Base-by-base conservation (phyloP, 1,140 invertebrate genomes). In the Druon quercuslanigerum region DNA sequence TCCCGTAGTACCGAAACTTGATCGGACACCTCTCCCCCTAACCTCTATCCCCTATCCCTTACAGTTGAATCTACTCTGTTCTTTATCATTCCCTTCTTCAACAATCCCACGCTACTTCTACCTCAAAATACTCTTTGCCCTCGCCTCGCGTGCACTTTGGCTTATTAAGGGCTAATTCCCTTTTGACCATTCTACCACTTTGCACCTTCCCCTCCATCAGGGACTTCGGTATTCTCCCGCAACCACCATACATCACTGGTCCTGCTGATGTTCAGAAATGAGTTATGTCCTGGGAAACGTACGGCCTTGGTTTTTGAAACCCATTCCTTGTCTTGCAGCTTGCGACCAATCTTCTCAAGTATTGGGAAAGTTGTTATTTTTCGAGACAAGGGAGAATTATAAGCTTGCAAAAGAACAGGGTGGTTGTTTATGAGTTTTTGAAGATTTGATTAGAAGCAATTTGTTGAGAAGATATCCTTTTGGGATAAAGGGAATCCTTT, bases 61-160 rank as follows among this genome's bases (percentile, higher is more conserved):
- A 66, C 25, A 40, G 14, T 25, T 2, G 13, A 40, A 66, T 40
- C 57, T 66, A 66, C 57, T 33, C 6, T 40, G 13, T 66, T 66
- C 60, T 40, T n/a, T 79, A 82, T 82, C 78, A 75, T 77, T 72
- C 80, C 78, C 73, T 76, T 75, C 75, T 80, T 76, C 73, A 72
- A 75, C 73, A 74, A 74, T 75, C 75, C 77, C 25, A 66, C 56
- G 75, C 77, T 66, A 52, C 54, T 75, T n/a, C 51, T 50, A 51
- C 73, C 72, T 66, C 75, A 75, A 79, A 66, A 83, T 79, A 81
- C 82, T 83, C 81, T 89, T 87, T 86, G 87, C 83, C 87, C 82
- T 80, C 85, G 79, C 76, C 83, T 87, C 88, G 85, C 87, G 86
- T 89, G 87, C 88, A 89, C 87, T 89, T 88, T 88, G 84, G 85